These are phyloP conservation scores for Sialia sialis DNA, from an alignment of 2,113 vertebrate genomes.

Conservation along the genomic window DNA sequence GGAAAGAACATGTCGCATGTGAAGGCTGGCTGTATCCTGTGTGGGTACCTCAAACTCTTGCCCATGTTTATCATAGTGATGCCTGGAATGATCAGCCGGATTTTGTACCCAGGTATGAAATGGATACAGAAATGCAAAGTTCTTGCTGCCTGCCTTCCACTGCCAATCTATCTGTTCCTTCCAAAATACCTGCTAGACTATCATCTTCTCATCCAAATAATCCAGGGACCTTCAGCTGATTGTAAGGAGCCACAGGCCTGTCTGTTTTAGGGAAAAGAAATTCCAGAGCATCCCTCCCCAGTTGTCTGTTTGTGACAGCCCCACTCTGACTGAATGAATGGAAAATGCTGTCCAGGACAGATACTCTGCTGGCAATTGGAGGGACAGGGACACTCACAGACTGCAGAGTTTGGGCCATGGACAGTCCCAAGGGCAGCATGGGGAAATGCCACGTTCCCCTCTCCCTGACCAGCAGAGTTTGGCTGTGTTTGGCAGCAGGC, in stretches of 20 bases:
- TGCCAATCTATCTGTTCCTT: not conserved
- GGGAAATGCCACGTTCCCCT: not conserved
- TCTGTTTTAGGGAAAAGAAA: not conserved
- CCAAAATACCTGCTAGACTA: not conserved
- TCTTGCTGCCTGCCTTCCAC: not conserved
- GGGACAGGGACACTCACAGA: not conserved
- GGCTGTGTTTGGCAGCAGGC: not conserved
- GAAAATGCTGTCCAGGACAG: not conserved
- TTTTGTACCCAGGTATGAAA: constrained; percentile 83
- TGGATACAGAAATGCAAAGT: not conserved
- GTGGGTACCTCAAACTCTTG: constrained; percentile 92
- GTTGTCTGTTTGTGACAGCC: not conserved
- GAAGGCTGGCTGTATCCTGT: constrained; percentile 89
- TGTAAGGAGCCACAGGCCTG: not conserved
- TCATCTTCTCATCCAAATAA: not conserved
- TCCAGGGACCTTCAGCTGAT: not conserved
- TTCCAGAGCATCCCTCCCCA: not conserved
- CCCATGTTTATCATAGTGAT: constrained; percentile 98
- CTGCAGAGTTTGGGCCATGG: not conserved
- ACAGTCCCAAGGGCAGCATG: not conserved
- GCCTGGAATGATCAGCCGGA: constrained; percentile 93
- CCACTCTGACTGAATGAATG: not conserved
- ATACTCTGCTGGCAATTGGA: not conserved
- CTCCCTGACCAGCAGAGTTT: not conserved
- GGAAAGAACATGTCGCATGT: constrained; percentile 96